Base-by-base conservation (phyloP, 2,888 invertebrate species). In the Eledone cirrhosa region DNA sequence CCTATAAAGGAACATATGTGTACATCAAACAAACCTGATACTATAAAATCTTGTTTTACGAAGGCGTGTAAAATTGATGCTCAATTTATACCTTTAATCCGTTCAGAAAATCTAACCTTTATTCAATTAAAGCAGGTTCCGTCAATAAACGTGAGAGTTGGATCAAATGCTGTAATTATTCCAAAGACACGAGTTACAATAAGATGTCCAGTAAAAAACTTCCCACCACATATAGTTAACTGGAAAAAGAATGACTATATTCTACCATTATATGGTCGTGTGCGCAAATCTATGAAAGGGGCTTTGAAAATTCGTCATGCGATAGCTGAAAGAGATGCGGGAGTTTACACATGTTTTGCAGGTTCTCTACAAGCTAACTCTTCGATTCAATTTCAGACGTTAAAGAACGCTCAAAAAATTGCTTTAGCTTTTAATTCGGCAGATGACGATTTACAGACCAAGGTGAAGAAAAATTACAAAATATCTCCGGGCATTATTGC, bases 171-270 rank as follows among this genome's bases (percentile, higher is more conserved):
- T 14, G 80, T 84, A 13, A 78, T 88, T 24, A 79, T 89, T 13
- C 86, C 87, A 3, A 85, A 86, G 67, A 87, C 87, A 63, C 83
- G 85, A 5, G 83, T 88, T 41, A 85, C 86, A 78, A 83, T 89
- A 19, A 82, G 82, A 65, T 89, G 89, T 80, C 87, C 86, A 4
- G 89, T 88, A 22, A 85, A 85, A 75, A 84, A 86, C 80, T 88
- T 85, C 80, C 83, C 85, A 78, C 85, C 83, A 24, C 83, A 83
- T 48, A 80, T 87, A 31, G 83, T 89, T 76, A 84, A 86, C 81
- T 89, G 89, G 89, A 86, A 84, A 33, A 86, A 84, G 77, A 82
- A 86, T 29, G 84, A 83, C 78, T 82, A 85, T 69, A 82, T 86
- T 13, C 81, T 88, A 48, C 85, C 87, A 14, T 83, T 86, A 78